Evolutionary conservation across 2,113 vertebrate species (phyloP).

Genomic region (Takifugu bimaculatus): DNA sequence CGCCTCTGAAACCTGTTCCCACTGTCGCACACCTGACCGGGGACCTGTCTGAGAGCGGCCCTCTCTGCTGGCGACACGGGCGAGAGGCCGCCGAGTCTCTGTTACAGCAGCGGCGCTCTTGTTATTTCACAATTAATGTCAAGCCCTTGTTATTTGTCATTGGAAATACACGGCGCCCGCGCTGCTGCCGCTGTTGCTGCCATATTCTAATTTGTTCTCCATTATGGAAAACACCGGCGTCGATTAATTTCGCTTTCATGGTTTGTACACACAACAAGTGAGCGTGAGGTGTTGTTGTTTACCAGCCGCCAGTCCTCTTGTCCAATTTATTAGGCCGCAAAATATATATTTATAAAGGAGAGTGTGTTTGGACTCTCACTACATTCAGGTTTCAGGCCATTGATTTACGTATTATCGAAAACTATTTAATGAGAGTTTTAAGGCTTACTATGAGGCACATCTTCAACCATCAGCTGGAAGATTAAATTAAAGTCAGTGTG

Average conservation of each 20-base stretch:
- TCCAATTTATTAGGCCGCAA: slow-evolving; percentile 39
- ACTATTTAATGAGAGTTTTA: background rate
- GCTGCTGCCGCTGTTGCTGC: slow-evolving; percentile 68
- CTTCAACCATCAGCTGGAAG: background rate
- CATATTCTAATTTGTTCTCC: slow-evolving; percentile 79
- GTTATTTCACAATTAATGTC: slow-evolving; percentile 80
- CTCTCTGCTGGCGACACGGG: slow-evolving; percentile 54
- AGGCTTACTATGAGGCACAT: background rate
- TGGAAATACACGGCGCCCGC: slow-evolving; percentile 62
- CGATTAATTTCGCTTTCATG: slow-evolving; percentile 77
- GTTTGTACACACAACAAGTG: slow-evolving; percentile 74
- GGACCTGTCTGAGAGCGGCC: slow-evolving; percentile 59
- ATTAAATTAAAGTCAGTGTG: background rate
- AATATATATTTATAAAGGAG: no score
- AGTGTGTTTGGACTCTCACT: slow-evolving; percentile 2
- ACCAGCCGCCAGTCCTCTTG: slow-evolving; percentile 51
- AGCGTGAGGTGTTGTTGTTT: slow-evolving; percentile 66
- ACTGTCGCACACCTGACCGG: slow-evolving; percentile 68
- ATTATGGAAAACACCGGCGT: slow-evolving; percentile 77
- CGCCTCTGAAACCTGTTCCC: slow-evolving; percentile 53
- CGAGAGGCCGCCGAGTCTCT: slow-evolving; percentile 55
- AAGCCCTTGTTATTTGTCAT: slow-evolving; percentile 76
- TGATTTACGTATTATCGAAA: background rate
- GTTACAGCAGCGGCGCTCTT: slow-evolving; percentile 62
- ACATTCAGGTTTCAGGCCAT: slow-evolving; percentile 1